phyloP scores from a whole-genome alignment of 2,113 vertebrate genomes.

The Albula goreensis region DNA sequence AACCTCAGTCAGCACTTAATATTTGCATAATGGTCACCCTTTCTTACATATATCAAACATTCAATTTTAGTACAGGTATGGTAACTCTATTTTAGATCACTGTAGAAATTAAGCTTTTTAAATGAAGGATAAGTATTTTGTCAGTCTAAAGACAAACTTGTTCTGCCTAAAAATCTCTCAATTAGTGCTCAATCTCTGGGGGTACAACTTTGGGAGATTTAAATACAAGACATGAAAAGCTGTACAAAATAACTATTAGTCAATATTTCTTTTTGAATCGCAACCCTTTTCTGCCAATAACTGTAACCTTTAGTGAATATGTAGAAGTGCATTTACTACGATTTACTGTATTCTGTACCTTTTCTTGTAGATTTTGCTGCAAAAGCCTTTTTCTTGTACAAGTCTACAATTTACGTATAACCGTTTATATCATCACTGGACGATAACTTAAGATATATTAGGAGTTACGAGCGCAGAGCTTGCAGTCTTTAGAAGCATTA shows the following conservation, averaged over 20 bases:
- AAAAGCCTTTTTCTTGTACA: constrained; percentile 44
- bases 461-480: constrained; percentile 26
- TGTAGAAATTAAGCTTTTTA: constrained; percentile 14
- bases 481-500: constrained; percentile 38
- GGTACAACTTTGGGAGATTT: constrained; percentile 18
- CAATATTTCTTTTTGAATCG: constrained; percentile 12
- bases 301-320: constrained; percentile 37
- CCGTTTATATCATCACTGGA: constrained; percentile 51
- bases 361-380: constrained; percentile 42
- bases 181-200: background rate
- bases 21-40: background rate
- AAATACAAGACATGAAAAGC: background rate
- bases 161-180: background rate
- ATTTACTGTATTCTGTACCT: constrained; percentile 43
- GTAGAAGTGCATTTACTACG: constrained; percentile 50
- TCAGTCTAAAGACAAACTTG: background rate
- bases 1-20: background rate
- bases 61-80: background rate
- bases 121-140: background rate
- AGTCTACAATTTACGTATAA: constrained; percentile 51
- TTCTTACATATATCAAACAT: background rate
- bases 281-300: constrained; percentile 32
- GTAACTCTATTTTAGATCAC: constrained; percentile 20
- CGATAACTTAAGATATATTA: constrained; percentile 51
- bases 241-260: background rate